These are phyloP conservation scores for Folsomia candida DNA, from an alignment of 2,888 invertebrate genomes.

Conservation along the genomic window DNA sequence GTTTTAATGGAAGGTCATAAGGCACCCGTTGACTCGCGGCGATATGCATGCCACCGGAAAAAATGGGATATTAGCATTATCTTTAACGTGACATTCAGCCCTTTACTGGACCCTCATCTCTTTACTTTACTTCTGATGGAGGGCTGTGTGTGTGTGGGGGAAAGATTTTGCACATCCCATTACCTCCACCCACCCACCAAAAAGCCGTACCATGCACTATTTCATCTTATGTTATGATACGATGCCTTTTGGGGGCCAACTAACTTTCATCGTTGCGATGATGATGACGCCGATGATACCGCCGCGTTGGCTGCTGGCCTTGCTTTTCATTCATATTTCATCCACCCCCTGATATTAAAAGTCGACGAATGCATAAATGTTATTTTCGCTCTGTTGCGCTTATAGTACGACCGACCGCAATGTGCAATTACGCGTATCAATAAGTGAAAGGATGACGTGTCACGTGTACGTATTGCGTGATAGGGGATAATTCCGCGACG, in stretches of 20 bases:
- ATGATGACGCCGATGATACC: no score
- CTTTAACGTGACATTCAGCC: slow-evolving; percentile 31
- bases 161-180: slow-evolving; percentile 36
- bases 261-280: no score
- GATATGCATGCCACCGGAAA: slow-evolving; percentile 29
- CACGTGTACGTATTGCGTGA: not conserved
- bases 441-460: not conserved
- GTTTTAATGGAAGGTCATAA: slow-evolving; percentile 11
- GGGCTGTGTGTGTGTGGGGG: no score
- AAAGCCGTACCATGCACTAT: no score
- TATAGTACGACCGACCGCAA: not conserved
- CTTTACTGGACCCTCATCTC: slow-evolving; percentile 15
- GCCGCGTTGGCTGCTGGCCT: not conserved
- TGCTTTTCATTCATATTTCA: slow-evolving; percentile 30
- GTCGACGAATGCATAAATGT: slow-evolving; percentile 21
- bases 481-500: not conserved
- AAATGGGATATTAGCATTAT: slow-evolving; percentile 31
- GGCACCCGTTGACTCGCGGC: slow-evolving; percentile 1
- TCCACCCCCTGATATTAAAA: slow-evolving; percentile 33
- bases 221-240: no score
- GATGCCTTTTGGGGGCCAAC: no score
- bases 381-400: slow-evolving; percentile 12
- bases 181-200: slow-evolving; percentile 25
- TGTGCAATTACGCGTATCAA: not conserved
- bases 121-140: no score